These are phyloP conservation scores for Coronaproctus castanopsis DNA, from an alignment of 2,888 invertebrate species.

Conservation along the genomic window DNA sequence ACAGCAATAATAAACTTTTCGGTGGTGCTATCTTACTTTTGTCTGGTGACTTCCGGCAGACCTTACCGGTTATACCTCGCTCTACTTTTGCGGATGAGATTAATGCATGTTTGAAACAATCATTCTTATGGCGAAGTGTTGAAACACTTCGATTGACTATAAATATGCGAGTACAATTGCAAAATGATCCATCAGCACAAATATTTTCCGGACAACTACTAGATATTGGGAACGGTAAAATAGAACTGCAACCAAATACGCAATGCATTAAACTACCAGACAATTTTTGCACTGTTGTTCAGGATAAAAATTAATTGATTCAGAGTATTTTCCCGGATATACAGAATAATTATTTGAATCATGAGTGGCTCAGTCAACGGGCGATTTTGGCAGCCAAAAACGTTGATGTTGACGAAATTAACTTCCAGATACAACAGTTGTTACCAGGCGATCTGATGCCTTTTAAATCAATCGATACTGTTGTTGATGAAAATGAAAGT, in stretches of 20 bases:
- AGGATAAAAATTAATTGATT: constrained; percentile 18
- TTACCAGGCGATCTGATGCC: neutral
- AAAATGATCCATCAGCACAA: constrained; percentile 21
- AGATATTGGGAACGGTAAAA: constrained; percentile 20
- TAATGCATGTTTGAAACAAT: constrained; percentile 17
- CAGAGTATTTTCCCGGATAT: constrained; percentile 21
- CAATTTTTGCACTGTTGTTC: constrained; percentile 20
- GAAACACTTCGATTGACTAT: constrained; percentile 19
- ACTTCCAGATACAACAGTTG: constrained; percentile 1
- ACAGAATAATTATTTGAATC: constrained; percentile 20
- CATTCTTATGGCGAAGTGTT: constrained; percentile 5
- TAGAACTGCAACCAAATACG: constrained; percentile 17
- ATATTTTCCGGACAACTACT: constrained; percentile 21
- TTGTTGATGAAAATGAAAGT: constrained; percentile 10
- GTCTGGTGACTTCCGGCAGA: constrained; percentile 23
- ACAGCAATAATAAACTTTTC: constrained; percentile 14
- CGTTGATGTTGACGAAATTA: constrained; percentile 5
- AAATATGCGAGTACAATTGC: constrained; percentile 21
- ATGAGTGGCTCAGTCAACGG: constrained; percentile 22
- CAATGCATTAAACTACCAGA: constrained; percentile 19
- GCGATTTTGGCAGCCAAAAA: constrained; percentile 24
- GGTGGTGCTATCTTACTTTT: constrained; percentile 19
- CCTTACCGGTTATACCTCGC: constrained; percentile 21
- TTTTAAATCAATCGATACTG: constrained; percentile 8
- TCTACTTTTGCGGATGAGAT: constrained; percentile 14